A percentile compares a stretch with the other conserved stretches of the same genome.
phyloP scores from a whole-genome alignment of 2,888 invertebrate genomes.

The Pandemis corylana region DNA sequence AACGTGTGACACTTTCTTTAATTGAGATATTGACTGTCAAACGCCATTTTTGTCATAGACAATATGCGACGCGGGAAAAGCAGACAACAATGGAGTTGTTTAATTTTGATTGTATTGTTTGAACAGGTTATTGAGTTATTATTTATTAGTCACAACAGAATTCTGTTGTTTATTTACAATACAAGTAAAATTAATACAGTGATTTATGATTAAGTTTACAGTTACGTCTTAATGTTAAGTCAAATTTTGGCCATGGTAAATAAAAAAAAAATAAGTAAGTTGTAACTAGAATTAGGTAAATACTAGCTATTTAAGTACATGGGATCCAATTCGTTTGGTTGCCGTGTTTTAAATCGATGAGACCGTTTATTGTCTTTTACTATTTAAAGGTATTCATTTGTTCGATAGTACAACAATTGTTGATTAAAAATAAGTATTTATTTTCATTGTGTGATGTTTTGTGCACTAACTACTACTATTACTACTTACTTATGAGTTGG shows the following conservation, averaged over 20 bases:
- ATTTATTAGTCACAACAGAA: background rate
- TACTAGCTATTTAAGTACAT: no score
- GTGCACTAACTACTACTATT: no score
- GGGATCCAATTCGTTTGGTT: no score
- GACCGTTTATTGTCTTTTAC: no score
- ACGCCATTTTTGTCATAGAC: conserved; percentile 43
- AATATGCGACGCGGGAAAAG: conserved; percentile 38
- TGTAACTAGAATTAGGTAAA: no score
- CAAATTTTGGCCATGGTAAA: background rate
- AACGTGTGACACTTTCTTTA: conserved; percentile 76
- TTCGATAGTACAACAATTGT: no score
- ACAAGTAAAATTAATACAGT: background rate
- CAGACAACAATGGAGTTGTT: conserved; percentile 31
- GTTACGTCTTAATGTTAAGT: background rate
- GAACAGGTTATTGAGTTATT: background rate
- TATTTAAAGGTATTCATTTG: no score
- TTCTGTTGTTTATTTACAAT: background rate
- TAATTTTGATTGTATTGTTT: conserved; percentile 7
- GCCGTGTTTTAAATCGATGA: no score
- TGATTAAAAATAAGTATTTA: no score
- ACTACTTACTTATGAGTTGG: no score
- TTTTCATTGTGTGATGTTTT: no score
- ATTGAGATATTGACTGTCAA: conserved; percentile 46
- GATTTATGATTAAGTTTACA: background rate
- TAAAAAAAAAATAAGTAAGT: no score